Conservation (phyloP, 2,797 vertebrate species). For the Rhinoraja longicauda region DNA sequence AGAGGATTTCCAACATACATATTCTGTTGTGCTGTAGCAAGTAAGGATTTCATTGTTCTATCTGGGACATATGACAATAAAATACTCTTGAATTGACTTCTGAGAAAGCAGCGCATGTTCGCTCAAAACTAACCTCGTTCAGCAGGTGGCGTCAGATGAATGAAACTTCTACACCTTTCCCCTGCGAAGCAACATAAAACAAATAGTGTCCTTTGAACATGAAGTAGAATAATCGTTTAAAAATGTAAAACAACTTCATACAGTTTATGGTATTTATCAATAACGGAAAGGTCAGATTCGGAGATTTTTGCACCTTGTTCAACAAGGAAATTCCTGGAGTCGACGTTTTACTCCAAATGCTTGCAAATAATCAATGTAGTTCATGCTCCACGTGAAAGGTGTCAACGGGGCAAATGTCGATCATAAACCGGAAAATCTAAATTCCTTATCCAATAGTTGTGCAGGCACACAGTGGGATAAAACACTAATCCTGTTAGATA, state of each 20-base stretch:
- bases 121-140: slow-evolving; percentile 67
- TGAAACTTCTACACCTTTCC: slow-evolving; percentile 79
- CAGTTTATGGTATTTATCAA: background rate
- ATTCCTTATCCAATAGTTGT: background rate
- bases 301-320: background rate
- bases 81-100: background rate
- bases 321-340: background rate
- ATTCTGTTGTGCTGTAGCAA: too few species aligned
- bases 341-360: background rate
- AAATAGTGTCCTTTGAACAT: background rate
- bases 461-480: too few species aligned
- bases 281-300: background rate
- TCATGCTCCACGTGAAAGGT: too few species aligned
- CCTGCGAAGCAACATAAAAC: slow-evolving; percentile 56
- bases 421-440: background rate
- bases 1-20: background rate
- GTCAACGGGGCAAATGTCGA: background rate
- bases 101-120: background rate
- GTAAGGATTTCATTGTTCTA: too few species aligned
- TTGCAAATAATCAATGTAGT: background rate
- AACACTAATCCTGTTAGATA: too few species aligned
- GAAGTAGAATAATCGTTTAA: background rate
- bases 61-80: too few species aligned
- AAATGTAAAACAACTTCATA: background rate
- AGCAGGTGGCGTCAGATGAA: slow-evolving; percentile 70